These are phyloP conservation scores for Lophochroa leadbeateri DNA, from an alignment of 2,113 vertebrate genomes.

Conservation along the genomic window DNA sequence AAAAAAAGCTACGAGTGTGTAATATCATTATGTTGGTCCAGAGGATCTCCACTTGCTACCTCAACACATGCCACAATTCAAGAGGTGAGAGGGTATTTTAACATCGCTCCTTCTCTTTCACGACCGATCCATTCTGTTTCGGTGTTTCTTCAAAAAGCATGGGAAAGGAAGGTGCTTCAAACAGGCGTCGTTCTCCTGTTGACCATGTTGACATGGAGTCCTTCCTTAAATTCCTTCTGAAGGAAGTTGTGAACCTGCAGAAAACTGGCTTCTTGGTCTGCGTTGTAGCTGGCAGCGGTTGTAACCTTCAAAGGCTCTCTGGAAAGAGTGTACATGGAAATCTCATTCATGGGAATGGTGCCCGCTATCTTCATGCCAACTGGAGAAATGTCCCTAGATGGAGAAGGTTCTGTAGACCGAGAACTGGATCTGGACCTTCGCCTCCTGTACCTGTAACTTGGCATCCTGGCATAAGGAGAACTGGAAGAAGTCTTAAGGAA, in stretches of 20 bases:
- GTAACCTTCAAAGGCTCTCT: slow-evolving; percentile 87
- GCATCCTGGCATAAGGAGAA: slow-evolving; percentile 95
- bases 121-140: slow-evolving; percentile 18
- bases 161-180: slow-evolving; percentile 71
- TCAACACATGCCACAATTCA: slow-evolving; percentile 38
- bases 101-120: neutral
- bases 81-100: slow-evolving; percentile 63
- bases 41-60: slow-evolving; percentile 20
- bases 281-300: slow-evolving; percentile 88
- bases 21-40: slow-evolving; percentile 27
- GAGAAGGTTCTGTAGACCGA: slow-evolving; percentile 88
- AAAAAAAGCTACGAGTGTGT: slow-evolving; percentile 54
- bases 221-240: slow-evolving; percentile 92
- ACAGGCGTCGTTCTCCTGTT: slow-evolving; percentile 96
- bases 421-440: slow-evolving; percentile 91
- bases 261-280: slow-evolving; percentile 90
- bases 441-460: slow-evolving; percentile 91
- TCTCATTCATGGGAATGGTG: slow-evolving; percentile 88
- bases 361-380: slow-evolving; percentile 85
- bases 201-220: slow-evolving; percentile 79
- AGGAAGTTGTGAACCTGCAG: slow-evolving; percentile 98
- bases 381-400: slow-evolving; percentile 88
- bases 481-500: slow-evolving; percentile 92
- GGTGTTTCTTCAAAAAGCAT: neutral
- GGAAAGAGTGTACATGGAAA: slow-evolving; percentile 95